phyloP scores from a whole-genome alignment of 2,797 vertebrate species.

The Natrix natrix region DNA sequence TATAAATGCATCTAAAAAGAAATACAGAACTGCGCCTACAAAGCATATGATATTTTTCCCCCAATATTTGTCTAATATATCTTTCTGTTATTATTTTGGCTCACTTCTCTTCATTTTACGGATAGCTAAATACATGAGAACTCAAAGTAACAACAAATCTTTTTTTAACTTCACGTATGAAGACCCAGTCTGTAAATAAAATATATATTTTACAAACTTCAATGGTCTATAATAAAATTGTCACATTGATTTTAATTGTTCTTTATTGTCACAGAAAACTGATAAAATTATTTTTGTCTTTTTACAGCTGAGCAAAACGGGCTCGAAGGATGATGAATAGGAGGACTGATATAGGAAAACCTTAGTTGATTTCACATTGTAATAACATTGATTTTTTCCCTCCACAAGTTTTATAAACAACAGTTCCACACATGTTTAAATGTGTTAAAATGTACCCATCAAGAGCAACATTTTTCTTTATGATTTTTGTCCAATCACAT shows the following conservation, averaged over 20 bases:
- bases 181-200: neutral
- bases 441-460: conserved; percentile 49
- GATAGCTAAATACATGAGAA: neutral
- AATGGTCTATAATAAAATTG: neutral
- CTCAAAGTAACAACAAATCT: neutral
- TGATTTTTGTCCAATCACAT: conserved; percentile 55
- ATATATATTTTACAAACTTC: neutral
- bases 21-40: neutral
- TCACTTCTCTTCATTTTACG: neutral
- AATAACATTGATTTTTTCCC: conserved; percentile 51
- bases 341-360: conserved; percentile 58
- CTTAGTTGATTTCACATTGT: conserved; percentile 56
- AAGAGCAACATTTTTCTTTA: conserved; percentile 44
- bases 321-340: conserved; percentile 90
- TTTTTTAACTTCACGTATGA: neutral
- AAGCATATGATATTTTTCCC: neutral
- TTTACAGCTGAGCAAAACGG: conserved; percentile 91
- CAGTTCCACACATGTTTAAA: conserved; percentile 62
- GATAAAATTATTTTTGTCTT: conserved; percentile 60
- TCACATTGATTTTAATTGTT: neutral
- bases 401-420: conserved; percentile 68
- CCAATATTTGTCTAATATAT: neutral
- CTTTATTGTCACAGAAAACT: neutral
- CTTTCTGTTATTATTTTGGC: neutral
- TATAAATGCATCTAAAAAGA: neutral